phyloP scores from a whole-genome alignment of 53 echinoderm and acorn worm genomes.

The Temnopleurus reevesii region DNA sequence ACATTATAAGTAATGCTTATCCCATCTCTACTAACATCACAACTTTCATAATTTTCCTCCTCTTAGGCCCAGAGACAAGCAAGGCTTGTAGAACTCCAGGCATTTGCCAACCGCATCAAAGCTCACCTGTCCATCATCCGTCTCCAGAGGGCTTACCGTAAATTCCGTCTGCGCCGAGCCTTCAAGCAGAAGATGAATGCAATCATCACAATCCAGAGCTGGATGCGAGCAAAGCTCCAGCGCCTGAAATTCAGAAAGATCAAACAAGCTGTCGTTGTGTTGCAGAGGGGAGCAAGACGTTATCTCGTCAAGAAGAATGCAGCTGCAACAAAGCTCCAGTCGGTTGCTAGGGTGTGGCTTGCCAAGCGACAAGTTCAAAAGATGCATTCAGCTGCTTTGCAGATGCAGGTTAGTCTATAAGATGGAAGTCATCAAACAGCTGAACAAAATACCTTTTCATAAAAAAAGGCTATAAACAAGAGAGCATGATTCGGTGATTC shows the following conservation, averaged over 20 bases:
- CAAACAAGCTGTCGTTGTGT: slow-evolving; percentile 48
- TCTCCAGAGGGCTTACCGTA: slow-evolving; percentile 54
- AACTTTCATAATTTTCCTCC: not conserved
- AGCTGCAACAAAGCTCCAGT: slow-evolving; percentile 74
- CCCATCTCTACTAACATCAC: not conserved
- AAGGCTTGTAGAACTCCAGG: slow-evolving; percentile 51
- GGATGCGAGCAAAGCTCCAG: slow-evolving; percentile 78
- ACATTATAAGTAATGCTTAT: too few species aligned
- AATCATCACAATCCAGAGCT: slow-evolving; percentile 70
- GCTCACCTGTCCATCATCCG: slow-evolving; percentile 48
- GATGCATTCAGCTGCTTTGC: slow-evolving; percentile 74
- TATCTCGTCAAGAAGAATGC: slow-evolving; percentile 61
- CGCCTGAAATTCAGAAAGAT: slow-evolving; percentile 70
- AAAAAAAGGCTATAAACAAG: too few species aligned
- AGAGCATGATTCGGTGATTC: too few species aligned
- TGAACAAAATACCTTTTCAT: too few species aligned
- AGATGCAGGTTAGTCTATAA: slow-evolving; percentile 83
- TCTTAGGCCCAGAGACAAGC: slow-evolving; percentile 64
- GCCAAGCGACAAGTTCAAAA: slow-evolving; percentile 70
- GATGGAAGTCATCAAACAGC: too few species aligned
- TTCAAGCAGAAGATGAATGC: slow-evolving; percentile 70
- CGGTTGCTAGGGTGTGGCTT: slow-evolving; percentile 75
- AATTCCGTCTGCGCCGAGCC: slow-evolving; percentile 54
- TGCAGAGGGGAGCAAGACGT: slow-evolving; percentile 69
- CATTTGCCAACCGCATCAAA: slow-evolving; percentile 54